These are phyloP conservation scores for Otolemur crassicaudatus DNA, from an alignment of 2,797 vertebrate species.

Conservation along the genomic window DNA sequence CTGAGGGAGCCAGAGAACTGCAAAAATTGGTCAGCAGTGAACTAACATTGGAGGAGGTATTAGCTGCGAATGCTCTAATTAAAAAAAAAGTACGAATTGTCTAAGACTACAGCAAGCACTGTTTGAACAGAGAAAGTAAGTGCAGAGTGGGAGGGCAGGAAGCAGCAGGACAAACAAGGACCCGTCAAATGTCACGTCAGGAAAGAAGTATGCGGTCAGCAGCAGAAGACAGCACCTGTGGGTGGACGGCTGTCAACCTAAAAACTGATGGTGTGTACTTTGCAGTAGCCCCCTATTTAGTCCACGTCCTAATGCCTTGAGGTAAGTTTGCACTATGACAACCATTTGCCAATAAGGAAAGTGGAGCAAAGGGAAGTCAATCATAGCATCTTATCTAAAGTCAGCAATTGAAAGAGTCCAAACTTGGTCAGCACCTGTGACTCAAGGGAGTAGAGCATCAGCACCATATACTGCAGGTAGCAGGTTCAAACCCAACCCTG, in stretches of 20 bases:
- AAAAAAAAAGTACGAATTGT: background rate
- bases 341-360: background rate
- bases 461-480: too few relatives aligned
- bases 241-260: background rate
- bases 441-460: too few relatives aligned
- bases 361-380: background rate
- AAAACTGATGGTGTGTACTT: background rate
- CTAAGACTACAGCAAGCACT: background rate
- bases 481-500: too few relatives aligned
- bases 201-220: background rate
- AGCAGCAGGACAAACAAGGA: background rate
- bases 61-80: background rate
- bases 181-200: background rate
- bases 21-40: background rate
- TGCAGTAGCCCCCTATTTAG: background rate
- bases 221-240: background rate
- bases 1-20: background rate
- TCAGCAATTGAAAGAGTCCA: background rate
- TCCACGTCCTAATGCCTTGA: background rate
- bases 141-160: background rate
- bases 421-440: too few relatives aligned
- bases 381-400: background rate
- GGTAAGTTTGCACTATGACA: background rate
- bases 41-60: background rate
- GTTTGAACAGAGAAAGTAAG: background rate